Evolutionary conservation across 2,797 vertebrate genomes (phyloP).

Genomic region (Dipus sagitta): DNA sequence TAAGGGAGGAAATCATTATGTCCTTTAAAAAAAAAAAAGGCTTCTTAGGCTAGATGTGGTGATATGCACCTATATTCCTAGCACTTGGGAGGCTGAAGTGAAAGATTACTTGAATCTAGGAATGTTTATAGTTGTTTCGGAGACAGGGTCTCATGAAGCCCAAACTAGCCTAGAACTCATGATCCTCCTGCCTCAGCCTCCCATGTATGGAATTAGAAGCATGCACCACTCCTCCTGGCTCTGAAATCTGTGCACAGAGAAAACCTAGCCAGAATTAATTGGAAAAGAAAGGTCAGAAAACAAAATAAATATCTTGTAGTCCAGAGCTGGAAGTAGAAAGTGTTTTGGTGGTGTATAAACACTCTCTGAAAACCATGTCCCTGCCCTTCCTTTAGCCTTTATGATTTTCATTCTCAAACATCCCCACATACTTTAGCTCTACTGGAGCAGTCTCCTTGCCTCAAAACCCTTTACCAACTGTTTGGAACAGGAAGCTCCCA

Average conservation of each 20-base stretch:
- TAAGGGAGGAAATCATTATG: neutral
- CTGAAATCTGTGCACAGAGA: neutral
- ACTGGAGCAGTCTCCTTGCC: neutral
- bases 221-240: neutral
- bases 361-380: conserved; percentile 35
- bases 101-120: neutral
- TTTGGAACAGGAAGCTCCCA: neutral
- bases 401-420: conserved; percentile 17
- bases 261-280: conserved; percentile 14
- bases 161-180: neutral
- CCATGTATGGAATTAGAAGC: neutral
- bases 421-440: neutral
- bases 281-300: conserved; percentile 38
- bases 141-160: neutral
- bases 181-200: neutral
- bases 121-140: neutral
- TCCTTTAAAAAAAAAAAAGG: no score
- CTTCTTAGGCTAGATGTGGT: neutral
- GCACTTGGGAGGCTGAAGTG: neutral
- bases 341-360: neutral
- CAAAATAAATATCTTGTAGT: neutral
- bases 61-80: neutral
- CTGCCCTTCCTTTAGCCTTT: neutral
- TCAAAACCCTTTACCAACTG: conserved; percentile 1
- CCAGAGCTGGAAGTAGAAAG: neutral